Evolutionary conservation across 2,113 vertebrate species (phyloP).

Genomic region (Pterocles orientalis): DNA sequence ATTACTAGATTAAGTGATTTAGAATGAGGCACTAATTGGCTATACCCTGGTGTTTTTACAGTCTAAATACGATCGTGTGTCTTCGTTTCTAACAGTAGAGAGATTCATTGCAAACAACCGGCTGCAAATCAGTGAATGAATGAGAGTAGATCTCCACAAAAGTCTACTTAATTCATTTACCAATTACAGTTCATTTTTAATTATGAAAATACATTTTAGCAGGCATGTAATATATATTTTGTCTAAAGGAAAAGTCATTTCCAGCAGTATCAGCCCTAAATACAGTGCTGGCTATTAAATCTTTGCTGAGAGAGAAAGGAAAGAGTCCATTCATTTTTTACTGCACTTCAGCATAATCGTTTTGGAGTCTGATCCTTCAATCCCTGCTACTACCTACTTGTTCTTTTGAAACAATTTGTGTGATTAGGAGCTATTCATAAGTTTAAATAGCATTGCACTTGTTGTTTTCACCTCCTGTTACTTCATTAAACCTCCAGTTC

Average conservation of each 20-base stretch:
- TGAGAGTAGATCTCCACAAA: background rate
- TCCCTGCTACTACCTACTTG: background rate
- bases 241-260: background rate
- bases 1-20: background rate
- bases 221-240: background rate
- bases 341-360: background rate
- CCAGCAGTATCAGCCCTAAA: background rate
- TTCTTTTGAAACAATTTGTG: background rate
- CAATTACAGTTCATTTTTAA: background rate
- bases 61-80: fast-evolving
- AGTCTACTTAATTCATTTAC: background rate
- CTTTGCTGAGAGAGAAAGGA: background rate
- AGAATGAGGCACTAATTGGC: background rate
- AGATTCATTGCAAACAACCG: background rate
- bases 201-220: background rate
- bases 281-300: background rate
- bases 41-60: background rate
- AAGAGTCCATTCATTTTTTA: background rate
- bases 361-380: background rate
- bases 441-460: background rate
- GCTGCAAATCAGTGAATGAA: background rate
- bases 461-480: background rate
- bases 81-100: background rate
- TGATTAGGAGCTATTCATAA: background rate
- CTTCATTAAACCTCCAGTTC: background rate